Conservation (phyloP, 2,888 invertebrate genomes). For the Drosophila parthenogenetica region DNA sequence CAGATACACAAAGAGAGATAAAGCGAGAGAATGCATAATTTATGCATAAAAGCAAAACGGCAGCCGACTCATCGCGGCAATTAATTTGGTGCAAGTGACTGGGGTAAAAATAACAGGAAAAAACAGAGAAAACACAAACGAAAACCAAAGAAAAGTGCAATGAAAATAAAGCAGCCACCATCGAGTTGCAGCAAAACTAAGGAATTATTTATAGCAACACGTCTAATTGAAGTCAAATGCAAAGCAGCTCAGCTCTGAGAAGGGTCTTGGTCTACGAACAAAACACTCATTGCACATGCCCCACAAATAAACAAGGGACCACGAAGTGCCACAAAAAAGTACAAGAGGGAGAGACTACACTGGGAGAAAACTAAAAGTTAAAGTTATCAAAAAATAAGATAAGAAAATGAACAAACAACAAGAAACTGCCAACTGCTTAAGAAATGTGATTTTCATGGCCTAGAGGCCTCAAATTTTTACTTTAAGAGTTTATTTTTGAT, state of each 20-base stretch:
- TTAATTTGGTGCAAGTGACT: slow-evolving; percentile 57
- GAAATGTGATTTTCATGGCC: too few relatives aligned
- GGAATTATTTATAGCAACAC: slow-evolving; percentile 41
- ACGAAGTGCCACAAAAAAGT: slow-evolving; percentile 1
- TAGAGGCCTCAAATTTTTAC: too few relatives aligned
- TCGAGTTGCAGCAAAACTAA: slow-evolving; percentile 16
- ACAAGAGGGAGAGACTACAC: slow-evolving; percentile 11
- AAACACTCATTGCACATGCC: slow-evolving; percentile 30
- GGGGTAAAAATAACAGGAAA: slow-evolving; percentile 18
- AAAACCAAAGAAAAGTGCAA: slow-evolving; percentile 54
- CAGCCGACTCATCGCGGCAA: slow-evolving; percentile 59
- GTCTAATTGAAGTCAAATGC: slow-evolving; percentile 60
- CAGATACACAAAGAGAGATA: slow-evolving; percentile 3
- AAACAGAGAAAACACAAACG: background rate
- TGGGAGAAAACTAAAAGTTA: too few relatives aligned
- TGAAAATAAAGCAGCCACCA: slow-evolving; percentile 50
- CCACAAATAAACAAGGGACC: slow-evolving; percentile 43
- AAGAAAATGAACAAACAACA: too few relatives aligned
- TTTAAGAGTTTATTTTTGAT: background rate
- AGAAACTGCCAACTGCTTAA: too few relatives aligned
- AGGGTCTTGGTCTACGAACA: background rate
- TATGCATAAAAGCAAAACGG: slow-evolving; percentile 50
- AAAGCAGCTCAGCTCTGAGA: slow-evolving; percentile 34
- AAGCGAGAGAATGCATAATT: slow-evolving; percentile 49
- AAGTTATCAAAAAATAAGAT: too few relatives aligned